Conservation (phyloP, 2,888 invertebrate species). For the Apamea crenata region DNA sequence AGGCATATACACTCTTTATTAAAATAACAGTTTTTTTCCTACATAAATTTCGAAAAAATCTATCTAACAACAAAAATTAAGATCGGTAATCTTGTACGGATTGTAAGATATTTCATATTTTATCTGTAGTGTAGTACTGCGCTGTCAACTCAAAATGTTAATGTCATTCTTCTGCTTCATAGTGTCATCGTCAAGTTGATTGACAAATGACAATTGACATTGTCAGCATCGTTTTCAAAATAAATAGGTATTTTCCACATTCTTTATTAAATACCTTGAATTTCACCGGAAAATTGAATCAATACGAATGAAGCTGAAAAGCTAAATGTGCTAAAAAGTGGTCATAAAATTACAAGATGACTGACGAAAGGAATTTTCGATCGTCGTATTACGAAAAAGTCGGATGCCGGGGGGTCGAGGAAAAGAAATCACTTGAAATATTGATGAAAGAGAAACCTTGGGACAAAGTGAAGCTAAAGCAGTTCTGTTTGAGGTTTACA, state of each 20-base stretch:
- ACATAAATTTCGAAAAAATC: not conserved
- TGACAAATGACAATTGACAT: not conserved
- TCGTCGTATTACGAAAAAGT: constrained; percentile 96
- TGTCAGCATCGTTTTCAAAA: constrained; percentile 25
- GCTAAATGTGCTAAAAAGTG: not conserved
- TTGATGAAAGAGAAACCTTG: constrained; percentile 95
- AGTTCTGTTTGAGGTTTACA: constrained; percentile 96
- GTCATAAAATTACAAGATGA: constrained; percentile 71
- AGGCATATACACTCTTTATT: not conserved
- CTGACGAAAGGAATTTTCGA: constrained; percentile 95
- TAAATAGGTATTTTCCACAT: constrained; percentile 5
- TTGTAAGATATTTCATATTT: not conserved
- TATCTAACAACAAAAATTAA: not conserved
- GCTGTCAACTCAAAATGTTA: too few species aligned
- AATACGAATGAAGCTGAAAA: constrained; percentile 14
- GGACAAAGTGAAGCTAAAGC: constrained; percentile 94
- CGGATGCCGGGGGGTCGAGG: constrained; percentile 97
- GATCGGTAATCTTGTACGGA: too few species aligned
- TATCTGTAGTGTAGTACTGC: too few species aligned
- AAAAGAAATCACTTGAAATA: constrained; percentile 97
- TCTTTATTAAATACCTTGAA: not conserved
- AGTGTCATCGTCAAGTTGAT: not conserved
- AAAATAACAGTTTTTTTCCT: not conserved
- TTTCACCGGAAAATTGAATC: not conserved
- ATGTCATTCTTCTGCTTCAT: too few species aligned